Base-by-base conservation (phyloP, 1,140 invertebrate species). In the Drosophila sp. region DNA sequence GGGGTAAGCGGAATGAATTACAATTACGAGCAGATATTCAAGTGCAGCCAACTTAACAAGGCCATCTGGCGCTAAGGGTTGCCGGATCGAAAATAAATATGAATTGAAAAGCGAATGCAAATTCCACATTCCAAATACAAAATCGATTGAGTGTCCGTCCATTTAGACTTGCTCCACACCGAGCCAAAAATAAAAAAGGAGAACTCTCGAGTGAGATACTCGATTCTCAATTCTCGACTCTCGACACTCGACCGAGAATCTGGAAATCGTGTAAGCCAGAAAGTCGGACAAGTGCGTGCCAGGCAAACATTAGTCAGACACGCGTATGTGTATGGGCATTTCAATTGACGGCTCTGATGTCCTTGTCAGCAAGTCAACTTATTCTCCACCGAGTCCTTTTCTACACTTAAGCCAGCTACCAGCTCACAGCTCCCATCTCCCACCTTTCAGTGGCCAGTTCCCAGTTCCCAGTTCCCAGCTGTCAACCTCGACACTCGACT, bases 261-360 rank as follows among this genome's bases (percentile, higher is more conserved):
- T 11, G 9, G 63, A 1, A 21, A 40, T 38, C 34, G 13, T 13
- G 4, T 4, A 13, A 21, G 53, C 3, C 36, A 18, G 45, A 6
- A 21, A 25, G 18, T 36, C 21, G 38, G 25, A 58, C 57, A 59
- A 38, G 50, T 70, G 66, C 67, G 61, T 71, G 67, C 50, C 36
- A 54, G 43, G 51, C 61, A 65, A 65, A 71, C 67, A 71, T 71
- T 54, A 65, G 67, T 70, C 48, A 46, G 58, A 53, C 58, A 70
- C 32, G 45, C 18, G 45, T 41, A 41, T 32, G 45, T 13, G 45
- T 41, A 41, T 32, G 36, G 58, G 36, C 51, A 65, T 38, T 54
- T 13, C 9, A 21, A 54, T 16, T 21, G 51, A 48, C 40, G 5
- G 46, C 14, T 34, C 25, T 34, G 8, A 67, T 13, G 25, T 54